Evolutionary conservation across 2,888 invertebrate genomes (phyloP).

Genomic region (Tricholauxania praeusta): DNA sequence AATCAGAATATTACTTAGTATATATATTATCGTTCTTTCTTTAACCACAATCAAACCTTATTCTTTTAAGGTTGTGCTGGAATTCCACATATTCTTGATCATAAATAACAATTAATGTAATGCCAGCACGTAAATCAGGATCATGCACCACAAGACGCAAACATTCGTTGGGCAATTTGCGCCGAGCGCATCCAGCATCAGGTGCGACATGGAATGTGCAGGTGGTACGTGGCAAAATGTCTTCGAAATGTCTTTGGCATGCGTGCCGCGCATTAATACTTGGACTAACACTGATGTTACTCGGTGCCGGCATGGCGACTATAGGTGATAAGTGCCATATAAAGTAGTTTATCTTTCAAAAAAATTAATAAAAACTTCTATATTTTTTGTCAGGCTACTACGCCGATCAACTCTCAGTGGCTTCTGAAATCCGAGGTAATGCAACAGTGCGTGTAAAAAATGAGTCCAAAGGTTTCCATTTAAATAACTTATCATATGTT

Average conservation of each 20-base stretch:
- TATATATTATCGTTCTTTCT: not conserved
- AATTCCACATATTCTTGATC: not conserved
- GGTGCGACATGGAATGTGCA: slow-evolving; percentile 89
- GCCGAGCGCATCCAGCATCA: slow-evolving; percentile 81
- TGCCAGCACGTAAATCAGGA: slow-evolving; percentile 63
- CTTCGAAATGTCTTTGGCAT: slow-evolving; percentile 91
- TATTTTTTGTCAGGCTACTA: slow-evolving; percentile 76
- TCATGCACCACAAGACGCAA: slow-evolving; percentile 64
- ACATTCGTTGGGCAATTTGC: slow-evolving; percentile 71
- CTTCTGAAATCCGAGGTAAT: slow-evolving; percentile 83
- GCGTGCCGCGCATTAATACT: slow-evolving; percentile 92
- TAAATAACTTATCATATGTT: slow-evolving; percentile 93
- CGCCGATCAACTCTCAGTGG: slow-evolving; percentile 83
- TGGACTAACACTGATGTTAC: slow-evolving; percentile 86
- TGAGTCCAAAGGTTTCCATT: slow-evolving; percentile 84
- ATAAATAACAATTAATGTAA: slow-evolving; percentile 45
- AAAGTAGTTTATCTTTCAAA: too few species aligned
- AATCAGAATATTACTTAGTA: too few species aligned
- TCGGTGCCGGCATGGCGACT: slow-evolving; percentile 94
- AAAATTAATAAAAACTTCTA: not conserved
- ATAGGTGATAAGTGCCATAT: slow-evolving; percentile 74
- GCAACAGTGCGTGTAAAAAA: slow-evolving; percentile 83
- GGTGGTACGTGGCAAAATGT: slow-evolving; percentile 89
- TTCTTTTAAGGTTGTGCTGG: not conserved
- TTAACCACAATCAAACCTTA: not conserved